A percentile compares a stretch with the other conserved stretches of the same genome.
Evolutionary conservation across 2,888 invertebrate species (phyloP).

Genomic region (Resseliella maxima): DNA sequence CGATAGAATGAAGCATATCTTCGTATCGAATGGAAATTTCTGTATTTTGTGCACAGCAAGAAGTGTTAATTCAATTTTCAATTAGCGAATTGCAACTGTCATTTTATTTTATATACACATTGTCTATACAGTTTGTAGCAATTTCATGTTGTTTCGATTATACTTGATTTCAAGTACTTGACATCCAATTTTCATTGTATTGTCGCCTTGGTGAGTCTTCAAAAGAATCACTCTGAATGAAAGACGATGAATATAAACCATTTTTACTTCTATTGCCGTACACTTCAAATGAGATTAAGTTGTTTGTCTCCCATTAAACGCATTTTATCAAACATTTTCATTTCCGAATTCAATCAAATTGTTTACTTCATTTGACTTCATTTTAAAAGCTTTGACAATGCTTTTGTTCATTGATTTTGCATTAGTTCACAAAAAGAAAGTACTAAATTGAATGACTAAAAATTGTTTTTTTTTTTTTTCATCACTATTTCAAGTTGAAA

Average conservation of each 20-base stretch:
- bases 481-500: too few species aligned
- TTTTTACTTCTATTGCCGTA: background rate
- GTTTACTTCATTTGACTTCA: background rate
- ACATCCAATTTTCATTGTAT: background rate
- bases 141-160: background rate
- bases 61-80: conserved; percentile 23
- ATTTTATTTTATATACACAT: too few species aligned
- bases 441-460: too few species aligned
- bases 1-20: background rate
- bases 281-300: conserved; percentile 23
- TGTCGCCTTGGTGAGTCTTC: too few species aligned
- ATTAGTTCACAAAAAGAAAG: too few species aligned
- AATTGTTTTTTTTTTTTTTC: too few species aligned
- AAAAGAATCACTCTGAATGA: too few species aligned
- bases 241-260: background rate
- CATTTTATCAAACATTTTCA: background rate
- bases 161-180: background rate
- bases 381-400: background rate
- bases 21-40: background rate
- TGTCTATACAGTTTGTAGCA: too few species aligned
- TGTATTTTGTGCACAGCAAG: background rate
- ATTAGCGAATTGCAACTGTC: conserved; percentile 6
- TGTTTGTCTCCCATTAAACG: background rate
- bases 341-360: conserved; percentile 4
- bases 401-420: background rate